A percentile compares a stretch with the other conserved stretches of the same genome.
phyloP scores from a whole-genome alignment of 2,113 vertebrate genomes.

The Colinus virginianus region DNA sequence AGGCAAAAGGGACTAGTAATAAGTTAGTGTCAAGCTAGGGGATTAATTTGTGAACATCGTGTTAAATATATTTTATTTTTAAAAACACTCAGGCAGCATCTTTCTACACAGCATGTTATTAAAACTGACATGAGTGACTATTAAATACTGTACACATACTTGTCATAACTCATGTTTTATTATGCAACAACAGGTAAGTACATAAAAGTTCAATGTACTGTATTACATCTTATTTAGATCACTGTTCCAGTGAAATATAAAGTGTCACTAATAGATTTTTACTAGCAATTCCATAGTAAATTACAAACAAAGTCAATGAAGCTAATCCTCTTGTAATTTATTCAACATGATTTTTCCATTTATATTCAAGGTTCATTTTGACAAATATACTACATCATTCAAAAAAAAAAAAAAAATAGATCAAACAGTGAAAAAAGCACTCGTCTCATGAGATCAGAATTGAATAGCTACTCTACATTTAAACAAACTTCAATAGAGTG shows the following conservation, averaged over 20 bases:
- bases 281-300: neutral
- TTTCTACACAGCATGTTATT: constrained; percentile 22
- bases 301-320: constrained; percentile 31
- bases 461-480: constrained; percentile 2
- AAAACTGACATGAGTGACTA: constrained; percentile 48
- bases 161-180: constrained; percentile 46
- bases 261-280: constrained; percentile 23
- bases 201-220: constrained; percentile 52
- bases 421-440: neutral
- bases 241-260: constrained; percentile 7
- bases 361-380: constrained; percentile 26
- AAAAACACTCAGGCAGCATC: constrained; percentile 9
- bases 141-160: constrained; percentile 16
- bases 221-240: constrained; percentile 51
- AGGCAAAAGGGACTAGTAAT: constrained; percentile 14
- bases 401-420: neutral
- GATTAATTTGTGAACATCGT: constrained; percentile 25
- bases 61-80: constrained; percentile 43
- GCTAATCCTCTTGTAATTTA: constrained; percentile 40
- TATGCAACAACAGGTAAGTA: constrained; percentile 48
- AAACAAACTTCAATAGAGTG: neutral
- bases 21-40: constrained; percentile 18
- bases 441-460: neutral
- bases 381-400: neutral
- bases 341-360: constrained; percentile 12